phyloP scores from a whole-genome alignment of 2,113 vertebrate species.

The Rhinolophus ferrumequinum region DNA sequence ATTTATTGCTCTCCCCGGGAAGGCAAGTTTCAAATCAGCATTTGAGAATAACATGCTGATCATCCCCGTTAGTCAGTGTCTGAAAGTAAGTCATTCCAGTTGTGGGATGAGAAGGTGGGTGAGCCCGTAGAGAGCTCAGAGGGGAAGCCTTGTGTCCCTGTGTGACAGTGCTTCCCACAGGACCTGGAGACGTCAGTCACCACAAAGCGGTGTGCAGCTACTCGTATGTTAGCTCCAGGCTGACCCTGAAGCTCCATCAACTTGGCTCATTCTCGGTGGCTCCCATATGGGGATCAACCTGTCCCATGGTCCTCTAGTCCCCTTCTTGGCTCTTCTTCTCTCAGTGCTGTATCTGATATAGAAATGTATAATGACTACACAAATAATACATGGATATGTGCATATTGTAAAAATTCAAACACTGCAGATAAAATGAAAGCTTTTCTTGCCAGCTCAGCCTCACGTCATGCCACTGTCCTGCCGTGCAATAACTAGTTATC shows the following conservation, averaged over 20 bases:
- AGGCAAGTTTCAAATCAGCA: conserved; percentile 4
- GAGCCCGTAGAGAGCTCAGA: neutral
- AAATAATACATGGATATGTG: neutral
- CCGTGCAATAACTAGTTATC: rapidly evolving
- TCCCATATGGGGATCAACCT: neutral
- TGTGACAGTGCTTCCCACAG: neutral
- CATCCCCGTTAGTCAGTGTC: conserved; percentile 39
- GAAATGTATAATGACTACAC: neutral
- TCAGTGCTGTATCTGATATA: neutral
- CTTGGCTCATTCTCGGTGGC: neutral
- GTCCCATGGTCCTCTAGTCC: neutral
- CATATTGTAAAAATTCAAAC: neutral
- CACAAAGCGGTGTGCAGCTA: neutral
- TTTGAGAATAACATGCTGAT: conserved; percentile 22
- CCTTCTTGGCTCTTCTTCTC: neutral
- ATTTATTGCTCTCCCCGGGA: neutral
- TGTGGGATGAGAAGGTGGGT: neutral
- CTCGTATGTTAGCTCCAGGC: neutral
- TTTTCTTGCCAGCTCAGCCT: neutral
- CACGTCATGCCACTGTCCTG: rapidly evolving
- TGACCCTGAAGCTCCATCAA: neutral
- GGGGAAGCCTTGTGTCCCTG: neutral
- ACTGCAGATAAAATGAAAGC: neutral
- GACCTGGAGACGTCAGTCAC: neutral
- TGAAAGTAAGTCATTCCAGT: neutral